Evolutionary conservation across 35 echinoderm and acorn worm species (phyloP).

Genomic region (Lytechinus variegatus): DNA sequence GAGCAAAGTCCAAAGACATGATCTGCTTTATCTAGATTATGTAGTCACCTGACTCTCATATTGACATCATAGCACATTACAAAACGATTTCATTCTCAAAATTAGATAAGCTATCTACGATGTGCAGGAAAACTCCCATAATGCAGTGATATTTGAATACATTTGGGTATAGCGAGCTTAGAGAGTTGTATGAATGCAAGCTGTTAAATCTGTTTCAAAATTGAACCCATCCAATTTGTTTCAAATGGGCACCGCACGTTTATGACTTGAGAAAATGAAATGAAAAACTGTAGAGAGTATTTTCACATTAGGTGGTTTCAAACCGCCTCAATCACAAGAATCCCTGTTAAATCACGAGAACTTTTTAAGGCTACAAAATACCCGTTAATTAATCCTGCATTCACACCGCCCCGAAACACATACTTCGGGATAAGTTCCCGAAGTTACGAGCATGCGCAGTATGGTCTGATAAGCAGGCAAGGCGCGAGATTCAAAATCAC

Average conservation of each 20-base stretch:
- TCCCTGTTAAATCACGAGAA: too few relatives aligned
- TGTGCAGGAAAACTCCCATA: not conserved
- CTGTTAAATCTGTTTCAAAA: not conserved
- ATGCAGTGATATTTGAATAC: not conserved
- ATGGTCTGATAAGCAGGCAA: too few relatives aligned
- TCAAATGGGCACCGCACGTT: not conserved
- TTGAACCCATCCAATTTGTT: not conserved
- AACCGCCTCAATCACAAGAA: too few relatives aligned
- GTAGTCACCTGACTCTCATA: not conserved
- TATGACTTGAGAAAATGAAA: not conserved
- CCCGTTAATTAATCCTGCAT: too few relatives aligned
- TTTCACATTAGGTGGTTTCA: too few relatives aligned
- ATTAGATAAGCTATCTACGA: not conserved
- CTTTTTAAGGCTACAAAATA: too few relatives aligned
- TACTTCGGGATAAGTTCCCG: too few relatives aligned
- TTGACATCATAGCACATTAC: not conserved
- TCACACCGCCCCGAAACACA: too few relatives aligned
- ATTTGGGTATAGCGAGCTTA: not conserved
- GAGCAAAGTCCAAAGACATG: too few relatives aligned
- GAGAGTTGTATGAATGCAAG: not conserved
- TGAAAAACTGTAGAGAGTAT: not conserved
- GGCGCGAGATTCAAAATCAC: too few relatives aligned
- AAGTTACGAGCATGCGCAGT: too few relatives aligned
- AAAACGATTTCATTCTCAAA: not conserved
- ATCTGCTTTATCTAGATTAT: not conserved